phyloP scores from a whole-genome alignment of 2,888 invertebrate genomes.

The Drosophila flavopinicola region DNA sequence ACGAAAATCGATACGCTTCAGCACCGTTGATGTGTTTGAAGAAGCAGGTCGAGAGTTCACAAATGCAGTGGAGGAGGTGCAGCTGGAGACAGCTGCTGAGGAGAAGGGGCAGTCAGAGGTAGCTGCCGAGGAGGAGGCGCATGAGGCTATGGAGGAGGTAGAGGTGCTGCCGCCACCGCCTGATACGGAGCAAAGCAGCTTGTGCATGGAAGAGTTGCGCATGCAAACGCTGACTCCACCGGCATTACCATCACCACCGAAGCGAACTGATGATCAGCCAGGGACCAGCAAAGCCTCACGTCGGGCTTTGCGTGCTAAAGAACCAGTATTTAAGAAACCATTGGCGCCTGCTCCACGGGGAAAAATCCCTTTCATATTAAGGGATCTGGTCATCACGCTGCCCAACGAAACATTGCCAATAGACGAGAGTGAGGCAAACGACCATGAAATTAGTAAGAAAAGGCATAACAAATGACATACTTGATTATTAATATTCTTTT shows the following conservation, averaged over 20 bases:
- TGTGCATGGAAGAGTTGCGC: slow-evolving; percentile 27
- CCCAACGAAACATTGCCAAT: not conserved
- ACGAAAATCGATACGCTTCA: not conserved
- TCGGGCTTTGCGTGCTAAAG: not conserved
- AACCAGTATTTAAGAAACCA: slow-evolving; percentile 52
- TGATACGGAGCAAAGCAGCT: not conserved
- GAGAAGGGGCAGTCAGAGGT: not conserved
- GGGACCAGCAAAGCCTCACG: slow-evolving; percentile 44
- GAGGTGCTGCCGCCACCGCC: not conserved
- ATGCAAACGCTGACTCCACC: too few relatives aligned
- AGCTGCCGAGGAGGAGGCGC: not conserved
- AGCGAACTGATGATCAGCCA: slow-evolving; percentile 4
- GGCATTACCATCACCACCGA: slow-evolving; percentile 9
- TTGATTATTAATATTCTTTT: not conserved
- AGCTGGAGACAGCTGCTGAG: too few relatives aligned
- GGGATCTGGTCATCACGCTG: not conserved
- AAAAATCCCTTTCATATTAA: not conserved
- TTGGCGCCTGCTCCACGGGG: slow-evolving; percentile 24
- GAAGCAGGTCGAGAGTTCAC: not conserved
- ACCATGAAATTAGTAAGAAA: slow-evolving; percentile 27
- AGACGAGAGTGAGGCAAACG: not conserved
- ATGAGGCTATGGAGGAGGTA: not conserved
- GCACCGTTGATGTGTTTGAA: not conserved
- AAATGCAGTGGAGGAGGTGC: not conserved
- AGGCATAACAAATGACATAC: not conserved